Base-by-base conservation (phyloP, 2,888 invertebrate genomes). In the Aphidius colemani region DNA sequence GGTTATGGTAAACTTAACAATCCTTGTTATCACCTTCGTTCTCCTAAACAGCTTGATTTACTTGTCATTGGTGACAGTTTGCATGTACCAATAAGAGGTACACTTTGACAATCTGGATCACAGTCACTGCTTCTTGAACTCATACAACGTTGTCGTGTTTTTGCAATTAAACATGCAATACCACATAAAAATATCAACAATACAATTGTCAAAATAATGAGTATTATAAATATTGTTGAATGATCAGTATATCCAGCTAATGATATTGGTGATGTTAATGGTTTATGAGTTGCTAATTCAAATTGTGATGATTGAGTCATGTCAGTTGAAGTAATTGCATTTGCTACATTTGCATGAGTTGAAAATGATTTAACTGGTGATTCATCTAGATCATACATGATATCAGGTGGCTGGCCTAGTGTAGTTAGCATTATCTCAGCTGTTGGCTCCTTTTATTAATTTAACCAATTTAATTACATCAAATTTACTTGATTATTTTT, bases 341-440 rank as follows among this genome's bases (percentile, higher is more conserved):
- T 30, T 39, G 7, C 5, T 39, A 6, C 6, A 1, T 39, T 51
- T 4, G 5, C 40, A 10, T 39, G 8, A 1, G 1, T 3, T 43
- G 9, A 7, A 0, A 10, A 3, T 8, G 10, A 13, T 53, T 13
- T 13, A 10, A 11, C 1, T 18, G 44, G 13, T 44, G n/a, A 13
- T 53, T 39, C 30, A 8, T 75, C 76, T 7, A 76, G 41, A 7
- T 76, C 71, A 56, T 70, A 76, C 75, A 76, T 73, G 65, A 73
- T 71, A 1, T 66, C 72, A 44, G 76, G 75, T 56, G 75, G 72
- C 67, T 72, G 71, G 3, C 75, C 76, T 43, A 63, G 18, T 2
- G 76, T 76, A 7, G 76, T 76, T 50, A 73, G 53, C 76, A 76
- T 76, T 48, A 72, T 63, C 46, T 76, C 76, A 9, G 70, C 70